phyloP scores from a whole-genome alignment of 2,888 invertebrate species.

The Agrochola litura region DNA sequence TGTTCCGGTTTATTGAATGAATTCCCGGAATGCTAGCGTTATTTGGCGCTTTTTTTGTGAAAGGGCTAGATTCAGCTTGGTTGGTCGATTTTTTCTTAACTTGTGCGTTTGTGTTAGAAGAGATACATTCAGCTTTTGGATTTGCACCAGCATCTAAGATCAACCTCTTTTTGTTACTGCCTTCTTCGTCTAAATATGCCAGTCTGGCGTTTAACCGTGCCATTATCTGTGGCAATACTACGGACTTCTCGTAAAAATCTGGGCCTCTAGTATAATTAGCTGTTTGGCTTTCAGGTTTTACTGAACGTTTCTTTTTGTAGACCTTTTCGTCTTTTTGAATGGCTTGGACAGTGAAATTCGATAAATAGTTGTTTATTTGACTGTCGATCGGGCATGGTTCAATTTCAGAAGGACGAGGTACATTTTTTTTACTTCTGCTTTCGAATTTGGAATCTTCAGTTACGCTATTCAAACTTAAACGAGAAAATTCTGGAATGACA shows the following conservation, averaged over 20 bases:
- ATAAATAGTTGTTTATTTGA: constrained; percentile 16
- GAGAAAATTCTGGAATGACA: constrained; percentile 6
- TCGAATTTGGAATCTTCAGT: constrained; percentile 1
- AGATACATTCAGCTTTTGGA: background rate
- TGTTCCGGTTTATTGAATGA: background rate
- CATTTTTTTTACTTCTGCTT: background rate
- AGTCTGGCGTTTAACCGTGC: constrained; percentile 63
- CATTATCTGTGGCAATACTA: constrained; percentile 72
- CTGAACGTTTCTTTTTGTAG: constrained; percentile 64
- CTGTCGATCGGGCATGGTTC: background rate
- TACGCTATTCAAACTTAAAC: background rate
- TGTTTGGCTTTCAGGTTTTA: constrained; percentile 61
- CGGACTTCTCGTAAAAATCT: constrained; percentile 70
- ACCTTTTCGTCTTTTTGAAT: constrained; percentile 68
- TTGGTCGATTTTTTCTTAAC: constrained; percentile 1
- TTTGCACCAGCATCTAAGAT: constrained; percentile 40
- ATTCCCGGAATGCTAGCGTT: background rate
- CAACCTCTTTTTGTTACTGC: constrained; percentile 20
- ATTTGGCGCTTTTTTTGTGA: background rate
- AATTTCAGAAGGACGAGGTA: constrained; percentile 1
- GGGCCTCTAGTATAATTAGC: constrained; percentile 71
- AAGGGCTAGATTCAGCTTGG: background rate
- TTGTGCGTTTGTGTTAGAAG: background rate
- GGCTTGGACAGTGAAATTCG: constrained; percentile 44
- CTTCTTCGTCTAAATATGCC: constrained; percentile 33